Evolutionary conservation across 2,113 vertebrate genomes (phyloP).

Genomic region (Morone saxatilis): DNA sequence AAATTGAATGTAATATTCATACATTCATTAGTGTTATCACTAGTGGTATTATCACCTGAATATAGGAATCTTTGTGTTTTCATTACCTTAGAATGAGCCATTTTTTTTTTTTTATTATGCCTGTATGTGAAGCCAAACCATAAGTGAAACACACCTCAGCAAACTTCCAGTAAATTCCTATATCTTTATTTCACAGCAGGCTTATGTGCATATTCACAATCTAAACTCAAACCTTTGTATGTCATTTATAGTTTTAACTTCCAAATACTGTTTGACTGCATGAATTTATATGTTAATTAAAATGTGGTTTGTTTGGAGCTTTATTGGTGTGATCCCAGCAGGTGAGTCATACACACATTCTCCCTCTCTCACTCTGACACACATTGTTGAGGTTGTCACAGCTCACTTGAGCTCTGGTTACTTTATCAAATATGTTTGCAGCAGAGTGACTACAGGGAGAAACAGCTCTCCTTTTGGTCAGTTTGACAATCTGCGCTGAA

Average conservation of each 20-base stretch:
- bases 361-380: neutral
- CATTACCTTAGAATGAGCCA: too few relatives aligned
- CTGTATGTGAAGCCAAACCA: neutral
- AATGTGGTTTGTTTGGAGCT: neutral
- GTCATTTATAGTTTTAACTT: neutral
- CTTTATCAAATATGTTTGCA: neutral
- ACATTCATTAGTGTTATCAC: too few relatives aligned
- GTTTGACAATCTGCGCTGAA: conserved; percentile 14
- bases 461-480: neutral
- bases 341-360: neutral
- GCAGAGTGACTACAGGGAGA: neutral
- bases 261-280: too few relatives aligned
- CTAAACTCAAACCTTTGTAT: neutral
- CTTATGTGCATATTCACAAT: neutral
- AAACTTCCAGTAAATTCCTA: neutral
- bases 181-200: neutral
- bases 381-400: neutral
- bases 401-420: neutral
- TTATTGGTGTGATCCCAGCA: neutral
- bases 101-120: neutral
- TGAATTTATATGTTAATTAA: neutral
- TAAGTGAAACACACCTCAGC: neutral
- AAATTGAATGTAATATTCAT: too few relatives aligned
- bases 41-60: too few relatives aligned
- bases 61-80: too few relatives aligned